Evolutionary conservation across 2,888 invertebrate species (phyloP).

Genomic region (Polymixis lichenea): DNA sequence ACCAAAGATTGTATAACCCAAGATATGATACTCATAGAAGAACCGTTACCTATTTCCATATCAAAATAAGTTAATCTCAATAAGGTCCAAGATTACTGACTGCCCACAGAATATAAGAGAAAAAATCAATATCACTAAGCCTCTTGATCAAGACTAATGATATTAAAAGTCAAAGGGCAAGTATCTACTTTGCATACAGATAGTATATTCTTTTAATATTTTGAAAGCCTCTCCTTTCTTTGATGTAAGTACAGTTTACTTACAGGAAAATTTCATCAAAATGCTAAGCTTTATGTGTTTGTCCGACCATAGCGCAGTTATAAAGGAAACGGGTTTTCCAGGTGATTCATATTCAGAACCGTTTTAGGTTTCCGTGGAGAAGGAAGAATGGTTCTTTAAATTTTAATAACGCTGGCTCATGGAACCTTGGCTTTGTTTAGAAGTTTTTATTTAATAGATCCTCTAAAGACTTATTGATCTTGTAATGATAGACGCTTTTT

Average conservation of each 20-base stretch:
- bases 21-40: not conserved
- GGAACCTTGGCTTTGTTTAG: no score
- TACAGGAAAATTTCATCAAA: conserved; percentile 20
- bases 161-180: conserved; percentile 32
- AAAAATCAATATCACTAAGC: conserved; percentile 29
- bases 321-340: conserved; percentile 6
- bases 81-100: conserved; percentile 13
- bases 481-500: not conserved
- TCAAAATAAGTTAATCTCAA: conserved; percentile 18
- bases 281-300: conserved; percentile 18
- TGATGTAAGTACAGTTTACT: conserved; percentile 12
- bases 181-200: conserved; percentile 17
- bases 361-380: conserved; percentile 1
- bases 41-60: not conserved
- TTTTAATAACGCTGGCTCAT: not conserved
- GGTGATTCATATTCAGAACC: conserved; percentile 19
- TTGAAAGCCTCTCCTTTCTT: conserved; percentile 20
- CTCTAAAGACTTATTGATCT: not conserved
- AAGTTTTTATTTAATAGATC: not conserved
- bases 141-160: conserved; percentile 40
- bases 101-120: conserved; percentile 4
- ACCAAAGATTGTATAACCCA: no score
- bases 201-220: conserved; percentile 23
- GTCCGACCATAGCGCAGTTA: conserved; percentile 22
- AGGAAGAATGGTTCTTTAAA: not conserved